A percentile compares a stretch with the other conserved stretches of the same genome.
These are phyloP conservation scores for Fundulus diaphanus DNA, from an alignment of 2,797 vertebrate genomes.

Conservation along the genomic window DNA sequence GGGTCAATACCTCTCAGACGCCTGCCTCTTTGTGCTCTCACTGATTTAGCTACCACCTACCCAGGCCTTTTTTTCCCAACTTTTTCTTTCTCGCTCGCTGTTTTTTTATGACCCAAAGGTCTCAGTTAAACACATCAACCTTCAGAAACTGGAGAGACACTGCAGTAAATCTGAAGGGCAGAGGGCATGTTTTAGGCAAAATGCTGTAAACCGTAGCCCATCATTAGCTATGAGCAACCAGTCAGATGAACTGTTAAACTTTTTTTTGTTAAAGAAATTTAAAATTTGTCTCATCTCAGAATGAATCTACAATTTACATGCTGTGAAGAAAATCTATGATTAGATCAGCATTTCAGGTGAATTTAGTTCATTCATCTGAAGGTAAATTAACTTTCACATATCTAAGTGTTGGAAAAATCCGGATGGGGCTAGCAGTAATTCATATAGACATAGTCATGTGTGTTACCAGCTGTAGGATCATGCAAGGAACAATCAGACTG, in stretches of 20 bases:
- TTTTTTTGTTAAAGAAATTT: neutral
- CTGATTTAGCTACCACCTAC: constrained; percentile 86
- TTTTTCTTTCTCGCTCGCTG: constrained; percentile 48
- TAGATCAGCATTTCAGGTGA: neutral
- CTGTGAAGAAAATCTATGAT: neutral
- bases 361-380: neutral
- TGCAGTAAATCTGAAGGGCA: constrained; percentile 73
- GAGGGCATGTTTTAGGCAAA: constrained; percentile 57
- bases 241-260: constrained; percentile 8
- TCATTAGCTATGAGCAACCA: constrained; percentile 45
- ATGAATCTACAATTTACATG: neutral
- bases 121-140: constrained; percentile 79
- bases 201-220: constrained; percentile 57
- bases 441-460: neutral
- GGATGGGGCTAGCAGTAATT: neutral
- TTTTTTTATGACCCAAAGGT: constrained; percentile 72
- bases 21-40: constrained; percentile 85
- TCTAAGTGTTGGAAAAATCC: neutral
- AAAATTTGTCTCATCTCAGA: neutral
- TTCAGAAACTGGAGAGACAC: constrained; percentile 75
- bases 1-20: constrained; percentile 88
- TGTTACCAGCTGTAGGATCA: neutral
- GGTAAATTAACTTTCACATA: neutral
- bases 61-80: constrained; percentile 47
- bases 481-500: neutral